Evolutionary conservation across 2,888 invertebrate species (phyloP).

Genomic region (Lasius platythorax): DNA sequence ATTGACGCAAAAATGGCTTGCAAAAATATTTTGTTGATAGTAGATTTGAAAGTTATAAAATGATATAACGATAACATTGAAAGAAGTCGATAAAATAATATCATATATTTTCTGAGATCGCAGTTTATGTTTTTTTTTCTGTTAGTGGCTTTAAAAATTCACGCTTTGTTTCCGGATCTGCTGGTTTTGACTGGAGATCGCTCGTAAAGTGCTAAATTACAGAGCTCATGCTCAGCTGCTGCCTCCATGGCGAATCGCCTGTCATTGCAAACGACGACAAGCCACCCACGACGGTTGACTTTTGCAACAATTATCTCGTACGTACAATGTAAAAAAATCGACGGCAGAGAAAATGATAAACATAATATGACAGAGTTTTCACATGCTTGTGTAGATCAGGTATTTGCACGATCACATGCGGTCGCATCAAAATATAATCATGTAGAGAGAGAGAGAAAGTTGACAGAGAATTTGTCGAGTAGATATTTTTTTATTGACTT

Average conservation of each 20-base stretch:
- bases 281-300: slow-evolving; percentile 55
- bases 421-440: not conserved
- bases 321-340: not conserved
- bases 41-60: not conserved
- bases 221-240: slow-evolving; percentile 39
- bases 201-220: slow-evolving; percentile 63
- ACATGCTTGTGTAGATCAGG: not conserved
- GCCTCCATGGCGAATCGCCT: slow-evolving; percentile 59
- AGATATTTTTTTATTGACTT: slow-evolving; percentile 6
- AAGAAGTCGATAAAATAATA: not conserved
- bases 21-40: not conserved
- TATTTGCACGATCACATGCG: not conserved
- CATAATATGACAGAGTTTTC: not conserved
- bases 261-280: slow-evolving; percentile 52
- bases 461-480: not conserved
- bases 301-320: slow-evolving; percentile 53
- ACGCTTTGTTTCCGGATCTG: slow-evolving; percentile 22
- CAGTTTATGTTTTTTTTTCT: not conserved
- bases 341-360: too few species aligned
- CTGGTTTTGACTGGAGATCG: not conserved
- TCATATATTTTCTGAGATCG: not conserved
- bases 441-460: not conserved
- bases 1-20: not conserved
- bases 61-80: not conserved
- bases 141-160: not conserved